Evolutionary conservation across 2,888 invertebrate species (phyloP).

Genomic region (Helicoverpa assulta): DNA sequence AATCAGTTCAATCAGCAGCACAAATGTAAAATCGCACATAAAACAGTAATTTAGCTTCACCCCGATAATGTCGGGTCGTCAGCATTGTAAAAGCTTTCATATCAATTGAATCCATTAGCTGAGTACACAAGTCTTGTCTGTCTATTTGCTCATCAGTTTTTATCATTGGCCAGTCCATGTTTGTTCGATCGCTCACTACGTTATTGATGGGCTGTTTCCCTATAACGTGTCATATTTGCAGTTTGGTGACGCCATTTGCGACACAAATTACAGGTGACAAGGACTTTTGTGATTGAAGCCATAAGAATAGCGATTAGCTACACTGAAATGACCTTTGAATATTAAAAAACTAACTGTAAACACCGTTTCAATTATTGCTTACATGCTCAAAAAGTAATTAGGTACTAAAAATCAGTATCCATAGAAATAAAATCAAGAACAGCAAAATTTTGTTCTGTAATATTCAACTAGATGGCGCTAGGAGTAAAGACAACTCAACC

Average conservation of each 20-base stretch:
- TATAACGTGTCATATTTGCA: constrained; percentile 72
- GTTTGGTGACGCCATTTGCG: constrained; percentile 65
- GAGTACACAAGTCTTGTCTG: constrained; percentile 88
- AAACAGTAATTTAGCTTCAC: constrained; percentile 76
- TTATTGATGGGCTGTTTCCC: constrained; percentile 87
- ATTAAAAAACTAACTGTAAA: neutral
- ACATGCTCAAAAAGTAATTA: neutral
- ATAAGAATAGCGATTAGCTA: constrained; percentile 37
- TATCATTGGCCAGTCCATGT: constrained; percentile 89
- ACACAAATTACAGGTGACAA: constrained; percentile 69
- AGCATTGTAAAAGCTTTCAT: constrained; percentile 90
- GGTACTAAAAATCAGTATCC: neutral
- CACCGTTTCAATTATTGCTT: neutral
- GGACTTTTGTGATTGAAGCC: constrained; percentile 58
- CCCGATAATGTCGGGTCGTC: constrained; percentile 82
- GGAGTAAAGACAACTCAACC: constrained; percentile 12
- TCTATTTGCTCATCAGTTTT: constrained; percentile 90
- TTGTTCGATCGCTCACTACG: constrained; percentile 88
- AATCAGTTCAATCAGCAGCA: constrained; percentile 51
- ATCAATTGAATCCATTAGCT: constrained; percentile 91
- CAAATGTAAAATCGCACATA: constrained; percentile 55
- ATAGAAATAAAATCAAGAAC: neutral
- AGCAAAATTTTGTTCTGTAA: constrained; percentile 5
- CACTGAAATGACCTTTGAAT: neutral
- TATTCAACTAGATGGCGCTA: constrained; percentile 60